Percentiles rank a stretch among this genome's conserved stretches.
phyloP scores from a whole-genome alignment of 37 sponge, comb jelly and placozoan genomes.

The Axinella damicornis region DNA sequence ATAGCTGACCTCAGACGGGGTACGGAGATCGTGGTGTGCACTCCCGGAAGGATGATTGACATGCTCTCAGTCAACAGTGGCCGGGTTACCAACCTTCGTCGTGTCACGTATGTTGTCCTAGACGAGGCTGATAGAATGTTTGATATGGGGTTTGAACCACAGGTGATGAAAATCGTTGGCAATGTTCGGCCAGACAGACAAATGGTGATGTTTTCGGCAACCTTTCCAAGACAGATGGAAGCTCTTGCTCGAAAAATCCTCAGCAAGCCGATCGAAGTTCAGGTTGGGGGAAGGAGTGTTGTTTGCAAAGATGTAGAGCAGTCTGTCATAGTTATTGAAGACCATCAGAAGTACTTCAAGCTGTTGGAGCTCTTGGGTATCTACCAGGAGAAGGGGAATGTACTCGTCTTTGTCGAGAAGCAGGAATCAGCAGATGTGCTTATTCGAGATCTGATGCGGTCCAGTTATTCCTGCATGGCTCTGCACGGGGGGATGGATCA shows the following conservation, averaged over 20 bases:
- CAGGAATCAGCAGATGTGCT: slow-evolving; percentile 92
- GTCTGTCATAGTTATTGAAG: slow-evolving; percentile 87
- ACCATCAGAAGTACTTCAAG: slow-evolving; percentile 93
- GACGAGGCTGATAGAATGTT: slow-evolving; percentile 99
- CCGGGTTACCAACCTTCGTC: slow-evolving; percentile 90
- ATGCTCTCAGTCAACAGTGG: slow-evolving; percentile 97
- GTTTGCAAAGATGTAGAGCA: slow-evolving; percentile 97
- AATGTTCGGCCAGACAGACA: slow-evolving; percentile 95
- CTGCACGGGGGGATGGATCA: slow-evolving; percentile 99
- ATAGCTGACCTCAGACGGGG: slow-evolving; percentile 97
- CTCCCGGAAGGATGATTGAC: slow-evolving; percentile 99
- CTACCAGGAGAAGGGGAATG: slow-evolving; percentile 87
- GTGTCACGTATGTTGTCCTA: slow-evolving; percentile 94
- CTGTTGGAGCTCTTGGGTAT: slow-evolving; percentile 94
- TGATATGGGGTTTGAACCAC: slow-evolving; percentile 99
- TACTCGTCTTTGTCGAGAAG: slow-evolving; percentile 95
- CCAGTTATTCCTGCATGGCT: slow-evolving; percentile 92
- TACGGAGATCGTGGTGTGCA: slow-evolving; percentile 97
- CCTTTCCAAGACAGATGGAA: slow-evolving; percentile 99
- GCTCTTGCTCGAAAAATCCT: slow-evolving; percentile 97
- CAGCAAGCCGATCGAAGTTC: slow-evolving; percentile 92
- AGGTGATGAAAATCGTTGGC: slow-evolving; percentile 90
- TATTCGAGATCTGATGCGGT: slow-evolving; percentile 91
- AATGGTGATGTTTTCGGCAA: slow-evolving; percentile 99
- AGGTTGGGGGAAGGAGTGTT: slow-evolving; percentile 96